Conservation (phyloP, 2,113 vertebrate species). For the Heterochromis multidens region DNA sequence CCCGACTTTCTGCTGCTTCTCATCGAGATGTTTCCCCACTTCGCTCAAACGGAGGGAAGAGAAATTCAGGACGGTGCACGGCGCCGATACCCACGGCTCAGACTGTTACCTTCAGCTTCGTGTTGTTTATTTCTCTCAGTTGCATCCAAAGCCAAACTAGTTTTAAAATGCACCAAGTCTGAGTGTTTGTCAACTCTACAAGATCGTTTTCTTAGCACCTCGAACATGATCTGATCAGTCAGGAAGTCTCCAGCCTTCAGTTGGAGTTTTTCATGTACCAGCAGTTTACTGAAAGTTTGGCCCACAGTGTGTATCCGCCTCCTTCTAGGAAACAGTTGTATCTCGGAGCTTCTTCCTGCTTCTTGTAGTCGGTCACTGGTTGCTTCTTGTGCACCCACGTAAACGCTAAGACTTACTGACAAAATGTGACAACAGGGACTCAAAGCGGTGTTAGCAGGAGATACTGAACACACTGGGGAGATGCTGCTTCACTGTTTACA, state of each 20-base stretch:
- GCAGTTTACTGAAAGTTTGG: not conserved
- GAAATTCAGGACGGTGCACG: not conserved
- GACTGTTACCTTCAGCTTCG: not conserved
- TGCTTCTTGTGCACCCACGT: not conserved
- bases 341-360: conserved; percentile 16
- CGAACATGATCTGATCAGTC: not conserved
- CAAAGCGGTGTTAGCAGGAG: conserved; percentile 16
- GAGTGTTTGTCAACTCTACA: not conserved
- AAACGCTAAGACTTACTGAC: not conserved
- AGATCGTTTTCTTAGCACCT: not conserved
- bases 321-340: not conserved
- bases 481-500: conserved; percentile 73
- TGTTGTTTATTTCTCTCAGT: not conserved
- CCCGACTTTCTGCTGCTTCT: not conserved
- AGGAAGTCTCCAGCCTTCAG: not conserved
- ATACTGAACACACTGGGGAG: conserved; percentile 34
- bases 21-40: not conserved
- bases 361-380: conserved; percentile 31
- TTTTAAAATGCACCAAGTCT: not conserved
- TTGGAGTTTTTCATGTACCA: not conserved
- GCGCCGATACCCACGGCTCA: not conserved
- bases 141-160: conserved; percentile 43
- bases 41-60: not conserved
- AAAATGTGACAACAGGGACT: conserved; percentile 12
- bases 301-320: not conserved